Conservation (phyloP, 2,113 vertebrate genomes). For the Scomber scombrus region DNA sequence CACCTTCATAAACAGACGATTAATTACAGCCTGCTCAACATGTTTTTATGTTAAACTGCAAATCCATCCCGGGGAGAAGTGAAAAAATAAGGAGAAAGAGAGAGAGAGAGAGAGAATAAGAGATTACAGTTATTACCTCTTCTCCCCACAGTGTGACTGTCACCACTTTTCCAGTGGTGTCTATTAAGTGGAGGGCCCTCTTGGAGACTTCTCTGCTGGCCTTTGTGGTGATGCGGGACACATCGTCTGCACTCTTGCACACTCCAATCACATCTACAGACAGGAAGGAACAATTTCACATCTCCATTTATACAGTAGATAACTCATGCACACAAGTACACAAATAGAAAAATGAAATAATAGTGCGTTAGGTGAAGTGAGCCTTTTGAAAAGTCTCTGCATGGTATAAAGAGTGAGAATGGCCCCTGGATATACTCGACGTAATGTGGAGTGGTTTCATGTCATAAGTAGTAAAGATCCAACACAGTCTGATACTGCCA, state of each 20-base stretch:
- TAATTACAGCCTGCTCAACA: conserved; percentile 35
- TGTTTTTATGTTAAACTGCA: conserved; percentile 45
- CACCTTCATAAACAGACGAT: conserved; percentile 42
- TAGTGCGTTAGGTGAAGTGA: neutral
- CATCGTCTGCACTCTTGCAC: conserved; percentile 91
- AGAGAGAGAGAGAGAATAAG: neutral
- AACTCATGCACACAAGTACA: conserved; percentile 2
- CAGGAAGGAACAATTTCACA: conserved; percentile 23
- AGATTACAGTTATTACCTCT: conserved; percentile 83
- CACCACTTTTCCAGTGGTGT: conserved; percentile 90
- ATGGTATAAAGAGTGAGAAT: conserved; percentile 29
- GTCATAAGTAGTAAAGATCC: conserved; percentile 39
- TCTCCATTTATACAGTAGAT: neutral
- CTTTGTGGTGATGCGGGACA: conserved; percentile 88
- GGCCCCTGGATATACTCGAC: conserved; percentile 7
- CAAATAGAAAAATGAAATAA: conserved; percentile 6
- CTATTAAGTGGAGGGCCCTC: conserved; percentile 90
- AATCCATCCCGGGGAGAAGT: conserved; percentile 41
- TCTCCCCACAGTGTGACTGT: conserved; percentile 91
- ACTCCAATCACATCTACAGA: conserved; percentile 91
- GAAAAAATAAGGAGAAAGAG: neutral
- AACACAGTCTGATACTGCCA: conserved; percentile 31
- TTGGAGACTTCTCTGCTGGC: conserved; percentile 90
- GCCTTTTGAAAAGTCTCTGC: conserved; percentile 21
- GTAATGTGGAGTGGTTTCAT: conserved; percentile 38